Conservation (phyloP, 2,113 vertebrate genomes). For the Hucho hucho region DNA sequence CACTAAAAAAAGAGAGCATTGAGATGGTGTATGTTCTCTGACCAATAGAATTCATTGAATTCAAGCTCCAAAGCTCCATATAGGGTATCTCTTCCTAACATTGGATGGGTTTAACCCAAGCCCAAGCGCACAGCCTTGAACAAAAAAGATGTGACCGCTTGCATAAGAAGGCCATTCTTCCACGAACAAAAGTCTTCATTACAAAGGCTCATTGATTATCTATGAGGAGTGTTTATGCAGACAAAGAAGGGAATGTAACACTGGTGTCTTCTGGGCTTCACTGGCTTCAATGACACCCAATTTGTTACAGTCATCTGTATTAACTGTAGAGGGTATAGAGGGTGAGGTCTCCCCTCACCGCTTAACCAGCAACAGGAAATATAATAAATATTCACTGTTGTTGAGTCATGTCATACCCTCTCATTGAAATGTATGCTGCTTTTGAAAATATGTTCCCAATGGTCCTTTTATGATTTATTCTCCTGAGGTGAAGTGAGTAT, state of each 20-base stretch:
- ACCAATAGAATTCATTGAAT: not conserved
- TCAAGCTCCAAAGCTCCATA: not conserved
- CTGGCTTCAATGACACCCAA: not conserved
- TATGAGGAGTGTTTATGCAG: slow-evolving; percentile 13
- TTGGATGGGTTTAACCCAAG: slow-evolving; percentile 8
- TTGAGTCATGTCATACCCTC: slow-evolving; percentile 47
- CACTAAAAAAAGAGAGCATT: not conserved
- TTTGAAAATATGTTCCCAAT: too few relatives aligned
- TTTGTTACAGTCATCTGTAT: slow-evolving; percentile 41
- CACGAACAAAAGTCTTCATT: slow-evolving; percentile 35
- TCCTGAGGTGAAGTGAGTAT: too few relatives aligned
- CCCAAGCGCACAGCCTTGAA: not conserved
- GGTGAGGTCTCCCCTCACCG: slow-evolving; percentile 18
- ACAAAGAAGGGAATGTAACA: slow-evolving; percentile 13
- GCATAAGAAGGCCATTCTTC: not conserved
- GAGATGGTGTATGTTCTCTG: not conserved
- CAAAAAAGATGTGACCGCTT: slow-evolving; percentile 17
- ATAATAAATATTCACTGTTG: slow-evolving; percentile 20
- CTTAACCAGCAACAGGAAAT: slow-evolving; percentile 41
- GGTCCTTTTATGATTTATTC: too few relatives aligned
- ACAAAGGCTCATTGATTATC: slow-evolving; percentile 37
- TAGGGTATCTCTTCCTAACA: not conserved
- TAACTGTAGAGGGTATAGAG: slow-evolving; percentile 9
- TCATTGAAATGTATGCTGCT: not conserved
- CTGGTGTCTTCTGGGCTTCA: slow-evolving; percentile 7